Evolutionary conservation across 2,888 invertebrate genomes (phyloP).

Genomic region (Hermaeophaga mercurialis): DNA sequence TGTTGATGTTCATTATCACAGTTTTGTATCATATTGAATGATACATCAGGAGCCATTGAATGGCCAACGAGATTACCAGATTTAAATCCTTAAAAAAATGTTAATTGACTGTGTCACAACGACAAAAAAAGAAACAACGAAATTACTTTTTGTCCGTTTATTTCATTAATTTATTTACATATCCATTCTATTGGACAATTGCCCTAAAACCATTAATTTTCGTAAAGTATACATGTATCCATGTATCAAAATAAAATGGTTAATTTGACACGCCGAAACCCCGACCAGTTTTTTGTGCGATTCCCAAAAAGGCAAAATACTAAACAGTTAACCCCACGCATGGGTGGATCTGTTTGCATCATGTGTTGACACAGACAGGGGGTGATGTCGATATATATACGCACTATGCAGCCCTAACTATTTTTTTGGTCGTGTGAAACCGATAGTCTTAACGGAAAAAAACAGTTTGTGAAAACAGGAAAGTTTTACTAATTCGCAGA

Average conservation of each 20-base stretch:
- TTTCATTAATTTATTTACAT: no score
- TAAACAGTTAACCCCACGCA: conserved; percentile 25
- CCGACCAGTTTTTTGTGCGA: neutral
- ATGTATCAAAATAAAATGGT: neutral
- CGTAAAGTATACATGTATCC: no score
- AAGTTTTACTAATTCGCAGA: conserved; percentile 20
- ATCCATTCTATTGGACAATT: no score
- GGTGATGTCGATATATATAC: conserved; percentile 13
- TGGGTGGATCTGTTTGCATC: conserved; percentile 28
- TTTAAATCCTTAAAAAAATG: no score
- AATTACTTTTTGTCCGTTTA: no score
- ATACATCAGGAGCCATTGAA: no score
- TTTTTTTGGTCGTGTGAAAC: conserved; percentile 32
- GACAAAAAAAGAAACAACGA: no score
- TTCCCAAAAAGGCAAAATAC: conserved; percentile 6
- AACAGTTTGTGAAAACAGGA: conserved; percentile 29
- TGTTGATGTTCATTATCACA: no score
- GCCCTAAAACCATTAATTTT: no score
- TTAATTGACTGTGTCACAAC: no score
- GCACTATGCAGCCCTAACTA: conserved; percentile 22
- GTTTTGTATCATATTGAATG: no score
- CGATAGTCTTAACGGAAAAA: conserved; percentile 29
- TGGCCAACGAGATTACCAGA: no score
- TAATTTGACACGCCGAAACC: neutral
- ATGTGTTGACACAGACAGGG: conserved; percentile 30